phyloP scores from a whole-genome alignment of 2,888 invertebrate species.

The Subacronicta megacephala region DNA sequence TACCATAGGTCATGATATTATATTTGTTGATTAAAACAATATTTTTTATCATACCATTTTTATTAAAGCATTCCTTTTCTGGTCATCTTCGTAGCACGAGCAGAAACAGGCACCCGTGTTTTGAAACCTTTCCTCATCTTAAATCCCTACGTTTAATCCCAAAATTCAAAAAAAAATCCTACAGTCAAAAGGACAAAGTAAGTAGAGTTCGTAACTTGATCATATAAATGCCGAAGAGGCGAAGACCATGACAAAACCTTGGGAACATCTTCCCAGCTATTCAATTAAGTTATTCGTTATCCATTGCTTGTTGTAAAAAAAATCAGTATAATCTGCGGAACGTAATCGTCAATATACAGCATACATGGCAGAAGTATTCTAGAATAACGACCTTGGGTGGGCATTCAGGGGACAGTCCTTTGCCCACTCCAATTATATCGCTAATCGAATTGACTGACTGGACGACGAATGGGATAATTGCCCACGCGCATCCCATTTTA shows the following conservation, averaged over 20 bases:
- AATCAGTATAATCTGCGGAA: background rate
- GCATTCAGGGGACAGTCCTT: constrained; percentile 73
- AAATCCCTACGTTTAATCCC: too few species aligned
- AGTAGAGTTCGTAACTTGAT: constrained; percentile 5
- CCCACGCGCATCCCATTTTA: constrained; percentile 76
- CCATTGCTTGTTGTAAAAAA: constrained; percentile 16
- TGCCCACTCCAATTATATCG: constrained; percentile 77
- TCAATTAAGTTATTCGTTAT: background rate
- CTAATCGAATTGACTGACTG: constrained; percentile 88
- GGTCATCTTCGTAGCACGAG: too few species aligned
- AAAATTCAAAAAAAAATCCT: too few species aligned
- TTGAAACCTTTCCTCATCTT: too few species aligned
- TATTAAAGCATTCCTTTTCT: too few species aligned
- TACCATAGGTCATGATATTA: too few species aligned
- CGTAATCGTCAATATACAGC: constrained; percentile 11
- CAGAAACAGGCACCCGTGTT: too few species aligned
- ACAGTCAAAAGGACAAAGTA: background rate
- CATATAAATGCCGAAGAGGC: constrained; percentile 26
- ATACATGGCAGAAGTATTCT: background rate
- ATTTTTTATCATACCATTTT: too few species aligned
- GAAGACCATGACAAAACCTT: constrained; percentile 40
- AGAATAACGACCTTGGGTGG: constrained; percentile 68
- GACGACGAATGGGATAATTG: constrained; percentile 83
- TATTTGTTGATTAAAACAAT: too few species aligned
- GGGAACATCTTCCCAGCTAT: constrained; percentile 13